phyloP scores from a whole-genome alignment of 2,113 vertebrate genomes.

The Galemys pyrenaicus region DNA sequence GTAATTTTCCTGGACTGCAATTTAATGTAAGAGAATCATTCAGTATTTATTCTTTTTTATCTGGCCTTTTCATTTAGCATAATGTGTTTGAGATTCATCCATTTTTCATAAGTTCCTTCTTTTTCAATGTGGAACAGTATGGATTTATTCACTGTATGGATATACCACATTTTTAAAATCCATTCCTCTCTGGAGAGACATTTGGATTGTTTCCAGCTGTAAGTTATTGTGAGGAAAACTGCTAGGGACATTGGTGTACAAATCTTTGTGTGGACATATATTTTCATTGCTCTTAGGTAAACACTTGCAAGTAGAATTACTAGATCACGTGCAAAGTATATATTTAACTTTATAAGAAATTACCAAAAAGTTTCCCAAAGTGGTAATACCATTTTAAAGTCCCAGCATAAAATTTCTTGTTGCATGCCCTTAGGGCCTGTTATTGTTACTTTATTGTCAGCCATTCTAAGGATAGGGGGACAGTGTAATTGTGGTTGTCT shows the following conservation, averaged over 20 bases:
- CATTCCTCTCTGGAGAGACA: not conserved
- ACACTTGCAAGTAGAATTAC: not conserved
- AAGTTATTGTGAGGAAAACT: not conserved
- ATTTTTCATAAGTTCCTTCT: not conserved
- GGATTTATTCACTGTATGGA: not conserved
- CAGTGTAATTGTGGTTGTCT: not conserved
- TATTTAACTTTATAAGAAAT: not conserved
- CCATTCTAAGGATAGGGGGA: not conserved
- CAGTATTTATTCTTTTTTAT: not conserved
- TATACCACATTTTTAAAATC: not conserved
- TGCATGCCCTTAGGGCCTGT: not conserved
- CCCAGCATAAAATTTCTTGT: not conserved
- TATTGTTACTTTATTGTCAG: not conserved
- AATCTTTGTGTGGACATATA: not conserved
- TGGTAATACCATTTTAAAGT: not conserved
- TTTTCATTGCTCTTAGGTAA: not conserved
- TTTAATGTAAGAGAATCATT: not conserved
- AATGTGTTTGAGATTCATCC: not conserved
- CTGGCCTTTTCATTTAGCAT: not conserved
- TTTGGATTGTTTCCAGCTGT: not conserved
- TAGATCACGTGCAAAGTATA: not conserved
- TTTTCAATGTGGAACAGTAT: not conserved
- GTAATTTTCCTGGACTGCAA: not conserved
- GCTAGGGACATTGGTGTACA: not conserved
- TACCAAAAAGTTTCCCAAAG: not conserved